Evolutionary conservation across 2,113 vertebrate genomes (phyloP).

Genomic region (Chaenocephalus aceratus): DNA sequence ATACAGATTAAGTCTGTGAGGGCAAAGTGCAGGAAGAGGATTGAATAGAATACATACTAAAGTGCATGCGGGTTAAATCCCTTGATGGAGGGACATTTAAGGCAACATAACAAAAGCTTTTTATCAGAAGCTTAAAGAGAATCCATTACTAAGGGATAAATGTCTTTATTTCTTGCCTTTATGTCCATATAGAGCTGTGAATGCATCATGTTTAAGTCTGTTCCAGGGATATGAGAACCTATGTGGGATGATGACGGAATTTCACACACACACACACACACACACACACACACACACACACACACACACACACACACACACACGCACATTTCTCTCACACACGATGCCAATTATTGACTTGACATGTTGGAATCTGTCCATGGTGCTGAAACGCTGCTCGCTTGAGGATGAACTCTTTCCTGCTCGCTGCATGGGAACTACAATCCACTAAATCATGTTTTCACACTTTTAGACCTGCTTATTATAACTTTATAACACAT

Average conservation of each 20-base stretch:
- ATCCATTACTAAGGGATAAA: constrained; percentile 45
- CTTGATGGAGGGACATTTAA: constrained; percentile 65
- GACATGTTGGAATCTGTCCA: constrained; percentile 65
- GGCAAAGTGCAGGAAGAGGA: constrained; percentile 72
- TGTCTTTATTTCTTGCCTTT: constrained; percentile 23
- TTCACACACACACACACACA: not conserved
- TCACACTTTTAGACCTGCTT: not conserved
- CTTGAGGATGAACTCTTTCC: constrained; percentile 36
- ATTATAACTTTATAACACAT: not conserved
- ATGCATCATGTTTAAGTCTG: constrained; percentile 15
- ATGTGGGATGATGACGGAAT: constrained; percentile 10
- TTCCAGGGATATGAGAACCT: constrained; percentile 18
- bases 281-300: not conserved
- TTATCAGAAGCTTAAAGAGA: constrained; percentile 73
- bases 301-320: not conserved
- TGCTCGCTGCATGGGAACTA: not conserved
- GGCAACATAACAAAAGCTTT: constrained; percentile 74
- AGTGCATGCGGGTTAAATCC: constrained; percentile 72
- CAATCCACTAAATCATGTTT: not conserved
- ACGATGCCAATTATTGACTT: constrained; percentile 54
- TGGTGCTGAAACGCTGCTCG: constrained; percentile 64
- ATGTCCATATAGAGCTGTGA: not conserved
- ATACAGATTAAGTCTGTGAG: constrained; percentile 64
- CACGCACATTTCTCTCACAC: constrained; percentile 14
- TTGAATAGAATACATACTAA: constrained; percentile 64